Base-by-base conservation (phyloP, 2,797 vertebrate species). In the Rachycentron canadum region DNA sequence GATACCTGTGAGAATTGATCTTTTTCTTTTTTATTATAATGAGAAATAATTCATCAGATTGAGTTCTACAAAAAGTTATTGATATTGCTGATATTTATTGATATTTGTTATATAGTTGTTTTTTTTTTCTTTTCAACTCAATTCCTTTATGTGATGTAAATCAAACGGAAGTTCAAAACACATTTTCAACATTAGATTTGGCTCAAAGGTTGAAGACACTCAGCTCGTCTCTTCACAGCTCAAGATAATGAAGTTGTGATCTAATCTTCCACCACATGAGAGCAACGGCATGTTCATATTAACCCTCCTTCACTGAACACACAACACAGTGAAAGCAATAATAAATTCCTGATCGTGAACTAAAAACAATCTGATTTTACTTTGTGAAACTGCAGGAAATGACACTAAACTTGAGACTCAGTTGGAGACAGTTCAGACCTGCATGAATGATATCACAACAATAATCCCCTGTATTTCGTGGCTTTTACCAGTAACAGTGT, bases 1-100 rank as follows among this genome's bases (percentile, higher is more conserved):
- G 0, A 19, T 0, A 36, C n/a, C 0, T 0, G 86, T 86, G 65
- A 80, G 62, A 23, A 52, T 34, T 30, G 8, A 23, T 7, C 5
- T 49, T 30, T 32, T 32, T 32, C 32, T 32, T 7, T 3, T 23
- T 23, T 8, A 60, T 34, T 12, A 36, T 36, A 7, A 36, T 36
- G 32, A 32, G 32, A 32, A n/a, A n/a, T n/a, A 32, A 32, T 32
- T 3, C 3, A 32, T n/a, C n/a, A n/a, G n/a, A n/a, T n/a, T n/a
- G n/a, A n/a, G n/a, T n/a, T n/a, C n/a, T n/a, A n/a, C n/a, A n/a
- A n/a, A n/a, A n/a, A n/a, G n/a, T n/a, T n/a, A n/a, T n/a, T n/a
- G n/a, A n/a, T n/a, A n/a, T n/a, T n/a, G n/a, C n/a, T n/a, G n/a
- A n/a, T n/a, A n/a, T n/a, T n/a, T n/a, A n/a, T n/a, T n/a, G n/a